Base-by-base conservation (phyloP, 2,888 invertebrate genomes). In the Melinaea marsaeus region DNA sequence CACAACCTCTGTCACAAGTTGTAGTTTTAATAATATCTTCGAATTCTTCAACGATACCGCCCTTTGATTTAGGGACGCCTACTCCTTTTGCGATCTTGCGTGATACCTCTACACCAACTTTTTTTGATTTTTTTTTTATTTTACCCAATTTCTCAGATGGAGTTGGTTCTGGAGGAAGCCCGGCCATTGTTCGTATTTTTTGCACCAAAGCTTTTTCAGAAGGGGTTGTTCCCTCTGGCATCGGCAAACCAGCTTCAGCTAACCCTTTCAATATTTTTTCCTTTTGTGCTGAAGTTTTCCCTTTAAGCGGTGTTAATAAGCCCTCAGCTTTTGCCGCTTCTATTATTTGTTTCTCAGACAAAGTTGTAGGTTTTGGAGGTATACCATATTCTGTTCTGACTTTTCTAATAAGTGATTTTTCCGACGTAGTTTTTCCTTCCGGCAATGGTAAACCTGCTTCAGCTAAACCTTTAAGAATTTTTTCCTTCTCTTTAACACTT, bases 1-100 rank as follows among this genome's bases (percentile, higher is more conserved):
- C 86, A 69, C 86, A 86, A 32, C 75, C 83, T 57, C 79, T 74
- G 58, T 86, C 85, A 71, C 85, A 85, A 22, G 76, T 85, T 34
- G 81, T 81, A 3, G 79, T 80, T 79, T 83, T 86, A 2, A 74
- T 58, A n/a, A 84, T 72, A 48, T 84, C 81, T 75, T 85, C 71
- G 57, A 75, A 75, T 64, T 80, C 77, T 74, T 81, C 80, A 7
- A 63, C 55, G 45, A 83, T 72, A 2, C 79, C 80, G 22, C 69
- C 70, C 66, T 69, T 71, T 51, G 63, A 58, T 61, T 71, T 69
- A 42, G 56, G 61, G 34, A 67, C 64, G 11, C 67, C 69, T 13
- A 61, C 57, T 35, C 61, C 60, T 67, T 60, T 71, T 37, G 65
- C 70, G 54, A 66, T 68, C 61, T 60, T 65, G 54, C 67, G 71